Evolutionary conservation across 2,888 invertebrate genomes (phyloP).

Genomic region (Mylabris sibirica): DNA sequence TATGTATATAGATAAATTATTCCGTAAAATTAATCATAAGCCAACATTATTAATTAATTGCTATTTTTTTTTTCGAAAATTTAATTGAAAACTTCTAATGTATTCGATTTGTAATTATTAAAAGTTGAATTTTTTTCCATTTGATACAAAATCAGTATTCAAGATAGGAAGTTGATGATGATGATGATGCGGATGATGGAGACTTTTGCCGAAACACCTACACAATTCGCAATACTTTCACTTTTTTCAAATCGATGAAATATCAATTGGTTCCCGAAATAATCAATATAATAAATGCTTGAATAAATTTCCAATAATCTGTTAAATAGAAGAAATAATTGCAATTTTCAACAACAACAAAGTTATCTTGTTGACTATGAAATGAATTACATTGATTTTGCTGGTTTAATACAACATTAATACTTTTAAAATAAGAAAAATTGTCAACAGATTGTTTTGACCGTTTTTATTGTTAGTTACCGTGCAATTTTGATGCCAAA

Average conservation of each 20-base stretch:
- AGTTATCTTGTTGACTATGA: background rate
- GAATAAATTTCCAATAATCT: background rate
- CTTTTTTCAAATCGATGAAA: constrained; percentile 44
- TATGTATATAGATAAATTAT: background rate
- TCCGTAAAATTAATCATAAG: background rate
- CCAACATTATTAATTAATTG: background rate
- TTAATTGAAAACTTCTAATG: background rate
- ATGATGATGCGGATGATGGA: background rate
- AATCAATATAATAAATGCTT: background rate
- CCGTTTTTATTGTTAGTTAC: too few species aligned
- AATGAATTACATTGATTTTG: background rate
- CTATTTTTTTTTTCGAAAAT: background rate
- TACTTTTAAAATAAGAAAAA: background rate
- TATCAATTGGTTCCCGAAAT: constrained; percentile 1
- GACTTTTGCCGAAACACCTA: constrained; percentile 42
- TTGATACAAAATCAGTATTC: background rate
- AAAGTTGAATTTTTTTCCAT: background rate
- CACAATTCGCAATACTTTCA: constrained; percentile 51
- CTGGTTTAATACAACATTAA: background rate
- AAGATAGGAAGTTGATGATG: background rate
- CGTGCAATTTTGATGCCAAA: too few species aligned
- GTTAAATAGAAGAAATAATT: background rate
- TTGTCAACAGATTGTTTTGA: background rate
- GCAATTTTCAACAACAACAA: background rate
- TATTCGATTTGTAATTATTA: background rate